Percentiles rank a stretch among this genome's conserved stretches.
These are phyloP conservation scores for Gobio occitaniae DNA, from an alignment of 2,797 vertebrate genomes.

Conservation along the genomic window DNA sequence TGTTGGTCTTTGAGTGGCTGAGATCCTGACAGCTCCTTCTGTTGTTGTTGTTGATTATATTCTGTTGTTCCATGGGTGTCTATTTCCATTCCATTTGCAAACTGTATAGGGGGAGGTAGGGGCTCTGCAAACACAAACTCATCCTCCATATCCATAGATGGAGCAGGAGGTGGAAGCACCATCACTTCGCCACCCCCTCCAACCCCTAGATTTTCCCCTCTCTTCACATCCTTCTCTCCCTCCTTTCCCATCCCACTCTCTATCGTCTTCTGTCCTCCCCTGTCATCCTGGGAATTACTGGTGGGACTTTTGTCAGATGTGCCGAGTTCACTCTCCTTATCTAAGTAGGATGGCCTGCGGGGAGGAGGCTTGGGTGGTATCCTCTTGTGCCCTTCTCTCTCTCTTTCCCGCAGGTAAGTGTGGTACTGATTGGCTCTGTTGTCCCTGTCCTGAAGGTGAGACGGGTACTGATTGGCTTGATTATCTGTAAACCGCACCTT, in stretches of 20 bases:
- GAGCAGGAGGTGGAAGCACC: slow-evolving; percentile 89
- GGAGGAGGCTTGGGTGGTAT: slow-evolving; percentile 77
- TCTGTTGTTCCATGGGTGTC: slow-evolving; percentile 50
- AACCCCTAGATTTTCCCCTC: not conserved
- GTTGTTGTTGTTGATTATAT: slow-evolving; percentile 65
- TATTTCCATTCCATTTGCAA: slow-evolving; percentile 89
- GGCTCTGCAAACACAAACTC: slow-evolving; percentile 93
- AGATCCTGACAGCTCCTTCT: slow-evolving; percentile 32
- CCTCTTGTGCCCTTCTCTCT: slow-evolving; percentile 76
- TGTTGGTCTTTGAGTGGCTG: slow-evolving; percentile 30
- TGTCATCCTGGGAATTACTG: slow-evolving; percentile 60
- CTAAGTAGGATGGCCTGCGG: slow-evolving; percentile 78
- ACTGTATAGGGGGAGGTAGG: slow-evolving; percentile 90
- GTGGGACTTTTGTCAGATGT: slow-evolving; percentile 60
- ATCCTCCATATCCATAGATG: slow-evolving; percentile 90
- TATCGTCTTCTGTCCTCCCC: slow-evolving; percentile 31
- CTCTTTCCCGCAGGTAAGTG: slow-evolving; percentile 57
- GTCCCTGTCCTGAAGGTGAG: slow-evolving; percentile 57
- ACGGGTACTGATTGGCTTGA: slow-evolving; percentile 65
- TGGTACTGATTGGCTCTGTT: slow-evolving; percentile 68
- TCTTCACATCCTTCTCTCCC: slow-evolving; percentile 48
- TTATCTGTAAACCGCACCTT: slow-evolving; percentile 81
- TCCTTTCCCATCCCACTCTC: slow-evolving; percentile 57
- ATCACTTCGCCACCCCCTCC: slow-evolving; percentile 80
- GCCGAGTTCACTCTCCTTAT: slow-evolving; percentile 72